Evolutionary conservation across 2,888 invertebrate species (phyloP).

Genomic region (Ptilodon capucinus): DNA sequence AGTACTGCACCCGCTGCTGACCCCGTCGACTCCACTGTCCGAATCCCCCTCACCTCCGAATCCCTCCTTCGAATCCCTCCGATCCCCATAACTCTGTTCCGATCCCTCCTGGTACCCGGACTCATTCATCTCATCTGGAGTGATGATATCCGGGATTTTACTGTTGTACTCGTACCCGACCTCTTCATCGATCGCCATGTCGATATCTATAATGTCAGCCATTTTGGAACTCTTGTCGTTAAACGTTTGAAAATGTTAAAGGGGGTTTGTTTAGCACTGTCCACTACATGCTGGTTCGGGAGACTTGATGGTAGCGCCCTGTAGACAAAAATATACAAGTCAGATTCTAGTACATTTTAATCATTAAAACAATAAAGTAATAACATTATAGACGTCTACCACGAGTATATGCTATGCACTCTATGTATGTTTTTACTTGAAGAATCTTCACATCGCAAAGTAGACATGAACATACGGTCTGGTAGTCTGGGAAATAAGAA

Average conservation of each 20-base stretch:
- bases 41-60: conserved; percentile 74
- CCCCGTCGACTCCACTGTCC: conserved; percentile 82
- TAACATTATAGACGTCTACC: too few relatives aligned
- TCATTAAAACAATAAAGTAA: too few relatives aligned
- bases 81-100: conserved; percentile 70
- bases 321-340: conserved; percentile 43
- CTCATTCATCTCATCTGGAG: conserved; percentile 75
- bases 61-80: conserved; percentile 73
- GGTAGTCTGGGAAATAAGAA: too few relatives aligned
- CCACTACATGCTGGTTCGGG: conserved; percentile 73
- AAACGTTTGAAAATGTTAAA: conserved; percentile 32
- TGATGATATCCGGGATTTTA: conserved; percentile 74
- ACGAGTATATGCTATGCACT: too few relatives aligned
- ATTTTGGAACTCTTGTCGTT: conserved; percentile 44
- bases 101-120: conserved; percentile 76
- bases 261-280: conserved; percentile 35
- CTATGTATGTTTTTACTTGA: too few relatives aligned
- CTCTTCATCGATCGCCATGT: conserved; percentile 58
- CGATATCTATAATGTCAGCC: conserved; percentile 63
- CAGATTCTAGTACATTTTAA: conserved; percentile 1
- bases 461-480: too few relatives aligned
- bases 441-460: too few relatives aligned
- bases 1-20: conserved; percentile 82
- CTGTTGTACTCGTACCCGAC: conserved; percentile 68
- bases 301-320: conserved; percentile 59